These are phyloP conservation scores for Cynopterus brachyotis DNA, from an alignment of 2,113 vertebrate genomes.

Conservation along the genomic window DNA sequence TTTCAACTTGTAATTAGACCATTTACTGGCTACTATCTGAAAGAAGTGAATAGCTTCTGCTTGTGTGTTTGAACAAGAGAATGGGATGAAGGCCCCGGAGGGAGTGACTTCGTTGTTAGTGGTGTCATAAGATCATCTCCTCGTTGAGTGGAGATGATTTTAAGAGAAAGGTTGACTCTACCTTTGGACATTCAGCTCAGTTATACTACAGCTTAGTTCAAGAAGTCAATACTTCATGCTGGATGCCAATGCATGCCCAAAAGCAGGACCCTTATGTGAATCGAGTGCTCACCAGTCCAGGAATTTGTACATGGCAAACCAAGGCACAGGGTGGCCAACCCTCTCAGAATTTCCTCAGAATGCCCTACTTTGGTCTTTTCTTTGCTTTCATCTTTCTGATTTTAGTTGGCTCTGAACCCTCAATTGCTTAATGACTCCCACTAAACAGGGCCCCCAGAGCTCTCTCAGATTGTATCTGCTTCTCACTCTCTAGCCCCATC, in stretches of 20 bases:
- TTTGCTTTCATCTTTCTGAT: not conserved
- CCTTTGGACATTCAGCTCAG: not conserved
- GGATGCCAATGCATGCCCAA: not conserved
- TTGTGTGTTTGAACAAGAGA: conserved; percentile 26
- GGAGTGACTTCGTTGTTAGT: not conserved
- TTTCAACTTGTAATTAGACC: conserved; percentile 78
- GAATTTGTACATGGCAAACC: too few species aligned
- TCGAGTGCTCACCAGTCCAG: too few species aligned
- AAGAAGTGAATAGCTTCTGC: conserved; percentile 44
- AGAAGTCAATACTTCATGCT: not conserved
- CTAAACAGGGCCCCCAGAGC: not conserved
- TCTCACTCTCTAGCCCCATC: rapidly evolving
- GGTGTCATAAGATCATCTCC: not conserved
- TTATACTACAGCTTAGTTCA: not conserved
- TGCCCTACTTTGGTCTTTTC: not conserved
- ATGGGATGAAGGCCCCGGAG: not conserved
- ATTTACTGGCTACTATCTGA: conserved; percentile 57
- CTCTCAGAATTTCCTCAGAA: too few species aligned
- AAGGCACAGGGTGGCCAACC: too few species aligned
- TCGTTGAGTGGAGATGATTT: not conserved
- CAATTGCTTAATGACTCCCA: not conserved
- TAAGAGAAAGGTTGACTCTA: not conserved
- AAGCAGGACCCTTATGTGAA: not conserved
- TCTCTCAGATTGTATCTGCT: not conserved
- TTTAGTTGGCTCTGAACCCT: not conserved